Base-by-base conservation (phyloP, 2,888 invertebrate species). In the Hetaerina titia region DNA sequence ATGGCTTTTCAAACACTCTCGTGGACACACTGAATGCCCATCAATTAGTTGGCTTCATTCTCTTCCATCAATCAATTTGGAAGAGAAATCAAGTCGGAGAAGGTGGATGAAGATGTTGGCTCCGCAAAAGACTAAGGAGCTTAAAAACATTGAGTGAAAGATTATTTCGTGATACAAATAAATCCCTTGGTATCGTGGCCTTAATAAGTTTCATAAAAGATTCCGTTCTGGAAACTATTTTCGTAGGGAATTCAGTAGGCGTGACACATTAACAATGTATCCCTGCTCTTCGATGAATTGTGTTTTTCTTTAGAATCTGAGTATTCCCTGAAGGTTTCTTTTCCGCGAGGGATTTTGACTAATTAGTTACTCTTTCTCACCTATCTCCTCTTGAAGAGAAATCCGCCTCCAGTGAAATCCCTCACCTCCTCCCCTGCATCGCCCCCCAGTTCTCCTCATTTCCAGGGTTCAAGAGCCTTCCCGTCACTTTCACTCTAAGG, bases 401-500 rank as follows among this genome's bases (percentile, higher is more conserved):
- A 31, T 81, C 22, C 2, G 6, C 81, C 81, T 25, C 81, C 81
- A 13, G 81, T 31, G 81, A 81, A 81, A 31, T 81, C 81, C 31
- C 31, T 81, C 31, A 5, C 31, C 25, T 15, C 31, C 11, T 81
- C 22, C 81, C 45, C 45, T 45, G 4, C 45, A 45, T 4, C 45
- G 45, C 4, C 4, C 45, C 45, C 45, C 45, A 45, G 4, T 45
- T 45, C 45, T 45, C 45, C 45, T 4, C 81, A 17, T n/a, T 69
- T 0, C 69, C 4, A 22, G 69, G n/a, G n/a, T 22, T 81, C 81
- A 31, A n/a, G 15, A 81, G 81, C n/a, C 69, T 69, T 22, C n/a
- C 81, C 31, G 81, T 81, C 81, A 81, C 81, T 81, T 81, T 81
- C 81, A 25, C 81, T 81, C 31, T 31, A 81, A 81, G 81, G 22